A percentile compares a stretch with the other conserved stretches of the same genome.
phyloP scores from a whole-genome alignment of 2,797 vertebrate species.

The Hydrocynus forskahlii region DNA sequence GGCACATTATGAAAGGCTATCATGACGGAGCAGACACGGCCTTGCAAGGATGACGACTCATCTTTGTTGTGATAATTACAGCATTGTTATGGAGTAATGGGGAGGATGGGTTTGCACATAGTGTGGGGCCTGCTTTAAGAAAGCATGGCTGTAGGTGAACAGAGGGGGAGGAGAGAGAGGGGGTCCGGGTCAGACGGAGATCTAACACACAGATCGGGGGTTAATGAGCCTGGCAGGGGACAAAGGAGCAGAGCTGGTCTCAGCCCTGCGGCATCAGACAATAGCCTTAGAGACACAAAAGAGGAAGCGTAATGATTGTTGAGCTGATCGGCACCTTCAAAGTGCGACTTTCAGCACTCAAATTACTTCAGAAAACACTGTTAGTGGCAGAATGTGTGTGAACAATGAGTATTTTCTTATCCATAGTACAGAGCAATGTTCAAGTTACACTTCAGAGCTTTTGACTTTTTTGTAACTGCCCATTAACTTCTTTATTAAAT shows the following conservation, averaged over 20 bases:
- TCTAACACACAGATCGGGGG: slow-evolving; percentile 47
- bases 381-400: background rate
- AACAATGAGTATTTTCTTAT: background rate
- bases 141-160: slow-evolving; percentile 44
- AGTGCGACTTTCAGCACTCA: slow-evolving; percentile 15
- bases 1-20: slow-evolving; percentile 57
- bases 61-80: slow-evolving; percentile 71
- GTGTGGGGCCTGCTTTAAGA: slow-evolving; percentile 35
- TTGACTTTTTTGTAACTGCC: too few species aligned
- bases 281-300: slow-evolving; percentile 44
- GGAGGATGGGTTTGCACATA: slow-evolving; percentile 44
- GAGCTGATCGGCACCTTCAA: slow-evolving; percentile 34
- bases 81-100: slow-evolving; percentile 56
- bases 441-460: too few species aligned
- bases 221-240: slow-evolving; percentile 45
- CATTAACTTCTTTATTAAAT: too few species aligned
- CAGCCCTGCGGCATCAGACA: slow-evolving; percentile 39
- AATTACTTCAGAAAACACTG: slow-evolving; percentile 16
- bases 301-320: slow-evolving; percentile 29
- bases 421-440: background rate
- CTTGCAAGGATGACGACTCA: slow-evolving; percentile 39
- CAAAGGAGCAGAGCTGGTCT: slow-evolving; percentile 40
- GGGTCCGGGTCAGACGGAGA: slow-evolving; percentile 34
- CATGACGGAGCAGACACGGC: slow-evolving; percentile 22
- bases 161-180: slow-evolving; percentile 33